A percentile compares a stretch with the other conserved stretches of the same genome.
phyloP scores from a whole-genome alignment of 2,797 vertebrate genomes.

The Acanthurus lineatus region DNA sequence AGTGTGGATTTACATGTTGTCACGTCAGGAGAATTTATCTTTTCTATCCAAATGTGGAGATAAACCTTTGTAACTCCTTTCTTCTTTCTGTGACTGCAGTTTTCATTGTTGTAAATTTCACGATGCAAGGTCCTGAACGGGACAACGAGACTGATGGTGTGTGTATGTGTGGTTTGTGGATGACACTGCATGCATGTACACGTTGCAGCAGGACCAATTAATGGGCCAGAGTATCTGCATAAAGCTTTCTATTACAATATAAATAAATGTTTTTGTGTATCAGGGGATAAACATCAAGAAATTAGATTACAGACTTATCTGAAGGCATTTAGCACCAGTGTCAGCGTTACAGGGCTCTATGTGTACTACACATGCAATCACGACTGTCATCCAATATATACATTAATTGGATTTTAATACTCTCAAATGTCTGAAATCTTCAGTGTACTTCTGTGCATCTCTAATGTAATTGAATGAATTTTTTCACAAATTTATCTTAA shows the following conservation, averaged over 20 bases:
- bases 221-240: neutral
- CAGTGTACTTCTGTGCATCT: neutral
- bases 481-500: neutral
- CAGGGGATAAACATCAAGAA: too few species aligned
- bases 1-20: conserved; percentile 17
- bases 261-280: too few species aligned
- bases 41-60: conserved; percentile 19
- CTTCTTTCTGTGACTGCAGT: neutral
- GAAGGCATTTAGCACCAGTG: too few species aligned
- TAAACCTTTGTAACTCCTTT: conserved; percentile 12
- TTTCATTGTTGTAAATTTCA: conserved; percentile 16
- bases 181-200: conserved; percentile 9
- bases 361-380: too few species aligned
- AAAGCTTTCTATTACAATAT: neutral
- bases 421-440: neutral
- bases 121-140: neutral
- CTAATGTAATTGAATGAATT: neutral
- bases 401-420: too few species aligned
- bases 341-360: too few species aligned
- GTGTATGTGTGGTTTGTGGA: neutral
- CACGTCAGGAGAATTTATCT: conserved; percentile 12
- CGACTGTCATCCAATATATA: too few species aligned
- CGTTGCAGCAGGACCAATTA: neutral
- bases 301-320: too few species aligned
- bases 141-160: conserved; percentile 4